Percentiles rank a stretch among this genome's conserved stretches.
Conservation (phyloP, 2,113 vertebrate genomes). For the Phylloscopus trochilus region DNA sequence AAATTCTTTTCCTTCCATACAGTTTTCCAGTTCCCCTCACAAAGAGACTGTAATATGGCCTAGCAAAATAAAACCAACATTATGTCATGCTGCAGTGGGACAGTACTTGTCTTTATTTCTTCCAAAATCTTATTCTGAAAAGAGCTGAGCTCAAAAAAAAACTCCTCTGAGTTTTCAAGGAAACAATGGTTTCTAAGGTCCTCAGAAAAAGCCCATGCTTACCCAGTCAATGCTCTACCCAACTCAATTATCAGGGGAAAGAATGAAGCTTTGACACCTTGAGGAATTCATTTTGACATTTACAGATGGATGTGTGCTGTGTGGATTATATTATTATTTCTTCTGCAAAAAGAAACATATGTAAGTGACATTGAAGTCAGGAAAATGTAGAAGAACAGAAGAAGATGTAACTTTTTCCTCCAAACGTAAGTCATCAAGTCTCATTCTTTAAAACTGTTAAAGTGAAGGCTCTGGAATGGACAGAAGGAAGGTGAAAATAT, state of each 20-base stretch:
- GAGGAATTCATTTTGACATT: neutral
- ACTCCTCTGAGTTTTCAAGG: neutral
- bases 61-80: neutral
- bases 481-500: neutral
- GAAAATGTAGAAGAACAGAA: neutral
- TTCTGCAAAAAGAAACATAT: neutral
- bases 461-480: neutral
- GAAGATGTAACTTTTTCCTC: neutral
- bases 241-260: neutral
- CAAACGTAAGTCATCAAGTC: neutral
- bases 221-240: neutral
- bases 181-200: neutral
- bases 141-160: neutral
- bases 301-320: neutral
- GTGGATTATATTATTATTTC: neutral
- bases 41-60: neutral
- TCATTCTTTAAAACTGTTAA: neutral
- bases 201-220: neutral
- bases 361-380: neutral
- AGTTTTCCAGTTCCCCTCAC: neutral
- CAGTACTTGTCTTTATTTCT: neutral
- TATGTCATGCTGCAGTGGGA: neutral
- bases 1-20: neutral
- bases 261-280: neutral
- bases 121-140: neutral